A percentile compares a stretch with the other conserved stretches of the same genome.
Evolutionary conservation across 2,113 vertebrate genomes (phyloP).

Genomic region (Naja naja): DNA sequence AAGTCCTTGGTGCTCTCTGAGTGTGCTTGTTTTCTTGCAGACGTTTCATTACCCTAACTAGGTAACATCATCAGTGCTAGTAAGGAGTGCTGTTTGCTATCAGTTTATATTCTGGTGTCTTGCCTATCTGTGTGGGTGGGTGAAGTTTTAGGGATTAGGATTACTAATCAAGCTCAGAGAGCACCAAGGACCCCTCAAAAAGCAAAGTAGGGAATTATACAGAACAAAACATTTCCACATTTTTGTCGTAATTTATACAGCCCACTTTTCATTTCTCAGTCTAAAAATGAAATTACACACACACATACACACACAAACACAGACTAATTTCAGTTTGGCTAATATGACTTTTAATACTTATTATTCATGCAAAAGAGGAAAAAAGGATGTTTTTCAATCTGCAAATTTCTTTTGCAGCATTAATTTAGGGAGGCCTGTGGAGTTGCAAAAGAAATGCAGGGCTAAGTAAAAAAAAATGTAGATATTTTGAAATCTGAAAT

Average conservation of each 20-base stretch:
- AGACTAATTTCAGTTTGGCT: slow-evolving; percentile 20
- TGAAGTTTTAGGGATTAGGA: too few relatives aligned
- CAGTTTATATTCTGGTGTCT: too few relatives aligned
- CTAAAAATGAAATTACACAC: slow-evolving; percentile 52
- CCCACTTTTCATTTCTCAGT: slow-evolving; percentile 42
- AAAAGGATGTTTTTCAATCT: slow-evolving; percentile 62
- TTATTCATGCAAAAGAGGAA: slow-evolving; percentile 61
- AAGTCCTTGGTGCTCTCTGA: too few relatives aligned
- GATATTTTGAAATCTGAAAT: slow-evolving; percentile 9
- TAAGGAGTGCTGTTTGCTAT: too few relatives aligned
- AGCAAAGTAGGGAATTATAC: slow-evolving; percentile 39
- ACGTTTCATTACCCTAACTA: too few relatives aligned
- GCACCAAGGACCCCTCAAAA: too few relatives aligned
- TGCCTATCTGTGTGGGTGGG: too few relatives aligned
- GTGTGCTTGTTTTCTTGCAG: too few relatives aligned
- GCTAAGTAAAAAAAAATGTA: slow-evolving; percentile 33
- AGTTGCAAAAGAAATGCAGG: slow-evolving; percentile 56
- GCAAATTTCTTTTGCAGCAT: slow-evolving; percentile 63
- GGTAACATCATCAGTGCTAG: too few relatives aligned
- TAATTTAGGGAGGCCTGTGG: slow-evolving; percentile 47
- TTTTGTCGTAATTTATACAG: slow-evolving; percentile 47
- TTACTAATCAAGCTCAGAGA: too few relatives aligned
- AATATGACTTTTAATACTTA: slow-evolving; percentile 25
- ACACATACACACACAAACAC: background rate
- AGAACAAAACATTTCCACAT: slow-evolving; percentile 38